Evolutionary conservation across 64 coral and sea anemone genomes (phyloP), one percentile per base, ranked within the genome.

Genomic region (Acropora yongei): DNA sequence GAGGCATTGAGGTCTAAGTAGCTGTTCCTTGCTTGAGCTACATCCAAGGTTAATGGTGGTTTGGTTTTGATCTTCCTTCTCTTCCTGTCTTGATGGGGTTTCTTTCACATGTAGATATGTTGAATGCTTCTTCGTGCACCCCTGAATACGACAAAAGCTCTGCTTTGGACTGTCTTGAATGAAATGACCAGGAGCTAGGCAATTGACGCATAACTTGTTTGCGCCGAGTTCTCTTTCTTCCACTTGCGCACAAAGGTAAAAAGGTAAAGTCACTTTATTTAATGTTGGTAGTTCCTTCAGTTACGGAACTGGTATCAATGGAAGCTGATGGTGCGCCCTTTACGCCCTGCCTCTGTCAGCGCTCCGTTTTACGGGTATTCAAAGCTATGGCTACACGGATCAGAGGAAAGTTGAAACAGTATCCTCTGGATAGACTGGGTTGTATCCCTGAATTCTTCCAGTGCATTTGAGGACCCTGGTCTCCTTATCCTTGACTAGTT

Each of bases 91-190:
- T 43, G 74, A 6, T 43, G 74, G 74, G 42, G 43, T 76, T 78
- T 78, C 76, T 78, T 76, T 76, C 12, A 46, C 76, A 19, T 94
- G 92, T 46, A 94, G 79, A 50, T 83, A 94, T 1, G 87, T 94
- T 4, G 92, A 94, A 18, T 89, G 92, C 8, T 94, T 94, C 10
- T 30, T 30, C 3, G 66, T 89, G 5, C 92, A 94, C 7, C 55
- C 92, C 74, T 80, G 60, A 2, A 94, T 80, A 9, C 83, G 88
- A 41, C 92, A 94, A 46, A 94, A 94, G 6, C 87, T 94, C 49
- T 66, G 47, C 16, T 89, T 94, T 63, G 92, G 50, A 44, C 92
- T 89, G 6, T 16, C 58, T 63, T 63, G 58, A 63, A 63, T 12
- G 14, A 63, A 63, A 63, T 63, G 58, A 63, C 82, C 81, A 69